phyloP scores from a whole-genome alignment of 2,113 vertebrate species.

The Prinia subflava region DNA sequence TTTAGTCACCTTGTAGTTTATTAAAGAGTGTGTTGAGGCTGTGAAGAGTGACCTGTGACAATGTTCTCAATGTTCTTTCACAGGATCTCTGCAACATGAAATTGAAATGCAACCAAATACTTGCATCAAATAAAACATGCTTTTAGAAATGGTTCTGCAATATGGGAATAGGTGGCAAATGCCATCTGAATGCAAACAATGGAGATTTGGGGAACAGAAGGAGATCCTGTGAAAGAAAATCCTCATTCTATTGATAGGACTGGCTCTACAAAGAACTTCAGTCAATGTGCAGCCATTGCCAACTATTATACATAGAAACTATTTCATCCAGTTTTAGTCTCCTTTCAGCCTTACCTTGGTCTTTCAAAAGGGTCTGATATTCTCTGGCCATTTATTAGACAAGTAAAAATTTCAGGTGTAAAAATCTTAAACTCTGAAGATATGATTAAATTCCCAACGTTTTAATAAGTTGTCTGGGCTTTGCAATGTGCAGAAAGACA shows the following conservation, averaged over 20 bases:
- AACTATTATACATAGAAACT: background rate
- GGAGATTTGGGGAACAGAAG: background rate
- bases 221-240: background rate
- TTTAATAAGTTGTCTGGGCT: background rate
- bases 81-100: background rate
- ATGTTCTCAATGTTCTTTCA: background rate
- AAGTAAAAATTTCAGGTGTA: background rate
- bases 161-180: background rate
- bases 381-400: background rate
- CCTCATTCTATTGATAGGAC: background rate
- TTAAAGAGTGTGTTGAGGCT: background rate
- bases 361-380: background rate
- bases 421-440: background rate
- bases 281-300: background rate
- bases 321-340: background rate
- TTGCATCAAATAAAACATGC: background rate
- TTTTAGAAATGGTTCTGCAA: background rate
- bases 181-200: background rate
- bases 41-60: background rate
- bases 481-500: background rate
- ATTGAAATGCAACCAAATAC: background rate
- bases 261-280: background rate
- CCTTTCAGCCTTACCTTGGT: background rate
- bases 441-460: background rate
- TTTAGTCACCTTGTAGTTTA: background rate